Base-by-base conservation (phyloP, 2,797 vertebrate genomes). In the Enteromius treurensis region DNA sequence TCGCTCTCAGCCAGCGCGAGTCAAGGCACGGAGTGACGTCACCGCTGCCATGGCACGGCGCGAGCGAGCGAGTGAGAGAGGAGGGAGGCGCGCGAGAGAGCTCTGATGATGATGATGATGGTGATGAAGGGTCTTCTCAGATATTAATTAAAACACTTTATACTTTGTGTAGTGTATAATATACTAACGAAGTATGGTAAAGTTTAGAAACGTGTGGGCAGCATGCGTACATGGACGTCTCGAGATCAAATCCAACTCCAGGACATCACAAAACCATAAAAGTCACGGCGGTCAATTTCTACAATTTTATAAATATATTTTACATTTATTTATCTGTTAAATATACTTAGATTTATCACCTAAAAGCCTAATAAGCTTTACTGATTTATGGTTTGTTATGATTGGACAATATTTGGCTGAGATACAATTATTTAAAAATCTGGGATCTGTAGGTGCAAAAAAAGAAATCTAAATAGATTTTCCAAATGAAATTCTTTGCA, bases 1-100 rank as follows among this genome's bases (percentile, higher is more conserved):
- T 73, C 64, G 37, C 73, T 64, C 80, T 58, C 73, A 2, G 23
- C 42, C 67, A 26, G 81, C 81, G 65, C 74, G 37, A 83, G 49
- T 84, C 88, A 87, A 87, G 69, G 80, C 13, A 29, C 77, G 85
- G 67, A n/a, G 86, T 94, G 94, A 95, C 92, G 93, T 95, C 94
- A 94, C 88, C 84, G 73, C 82, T 84, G 75, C 91, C 88, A 79
- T 58, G 88, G 89, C 87, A 90, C 84, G 15, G 58, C 91, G 88
- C 85, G 90, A 23, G 51, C 91, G 88, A 86, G 53, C 21, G 88
- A 86, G 51, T 9, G 86, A 85, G 77, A 51, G 45, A 78, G 77
- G 84, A 47, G 51, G 60, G 64, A 82, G 83, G 81, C 80, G 77
- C 79, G 55, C 67, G 67, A 14, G 19, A 64, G 53, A 40, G 51